Evolutionary conservation across 2,888 invertebrate species (phyloP).

Genomic region (Rhamphomyia laevipes): DNA sequence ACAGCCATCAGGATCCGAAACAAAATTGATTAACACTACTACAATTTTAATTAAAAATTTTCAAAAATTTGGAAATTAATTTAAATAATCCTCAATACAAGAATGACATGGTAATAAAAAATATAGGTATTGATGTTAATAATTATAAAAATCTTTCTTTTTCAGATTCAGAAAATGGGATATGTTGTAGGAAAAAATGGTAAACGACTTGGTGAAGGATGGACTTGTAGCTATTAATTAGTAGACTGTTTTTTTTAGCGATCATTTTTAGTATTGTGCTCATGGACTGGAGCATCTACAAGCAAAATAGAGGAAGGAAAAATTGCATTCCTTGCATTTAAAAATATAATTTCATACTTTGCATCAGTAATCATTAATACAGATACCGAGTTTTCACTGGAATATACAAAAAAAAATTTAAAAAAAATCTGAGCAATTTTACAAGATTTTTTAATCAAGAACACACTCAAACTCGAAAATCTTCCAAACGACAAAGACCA

Average conservation of each 20-base stretch:
- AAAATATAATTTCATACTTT: neutral
- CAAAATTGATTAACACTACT: no score
- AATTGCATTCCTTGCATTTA: neutral
- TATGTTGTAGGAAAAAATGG: neutral
- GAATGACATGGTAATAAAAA: no score
- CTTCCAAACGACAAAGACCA: no score
- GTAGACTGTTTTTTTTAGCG: neutral
- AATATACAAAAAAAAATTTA: neutral
- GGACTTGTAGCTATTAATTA: neutral
- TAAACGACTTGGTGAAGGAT: neutral
- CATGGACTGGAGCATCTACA: neutral
- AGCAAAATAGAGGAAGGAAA: neutral
- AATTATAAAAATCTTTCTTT: no score
- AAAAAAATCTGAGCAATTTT: neutral
- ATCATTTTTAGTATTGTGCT: neutral
- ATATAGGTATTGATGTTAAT: no score
- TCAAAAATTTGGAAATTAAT: no score
- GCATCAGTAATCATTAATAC: neutral
- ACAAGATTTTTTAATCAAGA: neutral
- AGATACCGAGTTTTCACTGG: neutral
- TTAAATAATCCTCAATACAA: no score
- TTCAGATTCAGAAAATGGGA: neutral
- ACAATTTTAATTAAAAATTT: no score
- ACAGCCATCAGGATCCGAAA: no score
- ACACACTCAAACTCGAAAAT: neutral